Evolutionary conservation across 2,113 vertebrate genomes (phyloP), one percentile per base, ranked within the genome.

Genomic region (Cebus imitator): DNA sequence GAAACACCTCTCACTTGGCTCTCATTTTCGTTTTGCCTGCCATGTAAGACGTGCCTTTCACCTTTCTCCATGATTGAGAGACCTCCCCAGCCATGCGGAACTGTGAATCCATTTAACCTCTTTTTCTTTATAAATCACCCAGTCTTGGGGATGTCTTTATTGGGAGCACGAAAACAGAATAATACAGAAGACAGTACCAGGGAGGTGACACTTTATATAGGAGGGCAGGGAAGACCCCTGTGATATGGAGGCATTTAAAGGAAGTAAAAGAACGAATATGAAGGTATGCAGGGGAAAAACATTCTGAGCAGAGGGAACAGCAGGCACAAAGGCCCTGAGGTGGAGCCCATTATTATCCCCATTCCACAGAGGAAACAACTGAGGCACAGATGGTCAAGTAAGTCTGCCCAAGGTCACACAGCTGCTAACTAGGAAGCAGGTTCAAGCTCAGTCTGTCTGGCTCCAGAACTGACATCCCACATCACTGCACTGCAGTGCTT

Each of bases 311-410:
- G 55, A 27, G 6, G 45, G 66, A 64, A 68, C 1, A 27, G 55
- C 73, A 70, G 30, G 83, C 11, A 3, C 90, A 92, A 89, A 92
- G 79, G 73, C 70, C 78, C 91, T 48, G 40, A 11, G 80, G 43
- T 35, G 18, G 40, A 50, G 12, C 61, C 52, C 58, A 13, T 35
- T 43, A 52, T 18, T 2, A 48, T 48, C 14, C 37, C 50, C 61
- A 48, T 32, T 40, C 40, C 55, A 32, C 45, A 86, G 58, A 81
- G 23, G 82, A 13, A 86, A 52, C 8, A 6, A 45, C 2, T 16
- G 12, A 85, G 52, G 58, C 21, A 16, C 66, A 16, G 37, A 32
- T 32, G 21, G 30, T 5, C 13, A 35, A 5, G 32, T 17, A 16
- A 88, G 58, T n/a, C 21, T 35, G n/a, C 52, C 75, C 32, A 8